Evolutionary conservation across 2,797 vertebrate species (phyloP), one percentile per base, ranked within the genome.

Genomic region (Hypotaenidia okinawae): DNA sequence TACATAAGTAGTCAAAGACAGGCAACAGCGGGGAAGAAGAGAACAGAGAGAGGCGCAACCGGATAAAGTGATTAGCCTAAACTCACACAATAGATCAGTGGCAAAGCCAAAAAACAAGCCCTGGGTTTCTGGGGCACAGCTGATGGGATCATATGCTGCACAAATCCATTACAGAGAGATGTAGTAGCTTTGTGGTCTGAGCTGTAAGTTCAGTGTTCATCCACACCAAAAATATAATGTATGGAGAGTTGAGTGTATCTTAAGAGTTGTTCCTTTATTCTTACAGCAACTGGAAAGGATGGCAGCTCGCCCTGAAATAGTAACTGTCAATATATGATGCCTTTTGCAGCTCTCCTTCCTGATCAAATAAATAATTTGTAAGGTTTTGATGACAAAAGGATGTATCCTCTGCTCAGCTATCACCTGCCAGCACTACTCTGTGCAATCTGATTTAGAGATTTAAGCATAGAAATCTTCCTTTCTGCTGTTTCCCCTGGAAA

Each of bases 331-430:
- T 97, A 97, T 88, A 72, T 91, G 93, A 95, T 97, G 92, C 89
- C 89, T 97, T 97, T 96, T 96, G 95, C 86, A 67, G 89, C 87
- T 96, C 84, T 96, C 90, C 94, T 97, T 97, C 73, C 74, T 73
- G 94, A 97, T 97, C 97, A 98, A 95, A 97, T 97, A 97, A 97
- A 97, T 98, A 98, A 98, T 98, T 98, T 97, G 96, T 96, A 97
- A 96, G 97, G 95, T 96, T 97, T 97, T 96, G 93, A 97, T 98
- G 97, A 97, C 93, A 97, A 97, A 97, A 97, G 92, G 88, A 94
- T 95, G 95, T 97, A 96, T 97, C 95, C 93, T 97, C 84, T 94
- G 78, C 87, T 57, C 92, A 96, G 93, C 88, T 95, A 79, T 98
- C 95, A 97, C 96, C 97, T 97, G 96, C 94, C 94, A 96, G 95